Conservation (phyloP, 2,888 invertebrate species). For the Eulithis testata region DNA sequence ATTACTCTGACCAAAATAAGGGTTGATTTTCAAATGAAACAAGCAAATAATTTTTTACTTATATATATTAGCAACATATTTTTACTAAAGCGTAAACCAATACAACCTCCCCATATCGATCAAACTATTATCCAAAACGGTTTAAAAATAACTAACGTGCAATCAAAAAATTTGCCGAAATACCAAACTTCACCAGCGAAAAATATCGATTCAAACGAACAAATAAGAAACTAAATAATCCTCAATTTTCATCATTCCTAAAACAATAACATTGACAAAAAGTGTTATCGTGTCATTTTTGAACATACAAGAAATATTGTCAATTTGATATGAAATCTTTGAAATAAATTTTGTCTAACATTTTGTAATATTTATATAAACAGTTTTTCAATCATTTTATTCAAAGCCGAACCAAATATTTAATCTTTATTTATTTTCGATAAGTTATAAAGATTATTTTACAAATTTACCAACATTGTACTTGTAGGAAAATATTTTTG, state of each 20-base stretch:
- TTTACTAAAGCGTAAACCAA: constrained; percentile 74
- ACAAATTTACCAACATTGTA: not conserved
- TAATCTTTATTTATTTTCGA: too few species aligned
- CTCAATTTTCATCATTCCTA: constrained; percentile 21
- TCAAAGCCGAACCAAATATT: too few species aligned
- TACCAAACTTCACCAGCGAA: constrained; percentile 9
- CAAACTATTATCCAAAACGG: constrained; percentile 41
- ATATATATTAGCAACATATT: constrained; percentile 76
- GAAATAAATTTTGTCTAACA: not conserved
- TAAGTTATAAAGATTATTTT: not conserved
- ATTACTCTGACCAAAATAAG: not conserved
- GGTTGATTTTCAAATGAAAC: constrained; percentile 46
- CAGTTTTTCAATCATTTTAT: too few species aligned
- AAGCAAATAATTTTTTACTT: constrained; percentile 56
- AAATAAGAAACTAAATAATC: constrained; percentile 3
- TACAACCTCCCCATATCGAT: constrained; percentile 60
- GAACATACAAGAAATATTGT: constrained; percentile 51
- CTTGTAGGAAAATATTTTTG: too few species aligned
- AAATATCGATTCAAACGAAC: not conserved
- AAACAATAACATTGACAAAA: constrained; percentile 56
- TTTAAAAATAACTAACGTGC: constrained; percentile 4
- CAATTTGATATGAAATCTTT: constrained; percentile 50
- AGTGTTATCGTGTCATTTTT: not conserved
- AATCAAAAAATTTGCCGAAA: constrained; percentile 31
- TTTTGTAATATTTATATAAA: too few species aligned